Base-by-base conservation (phyloP, 2,113 vertebrate genomes). In the Neodontobutis hainanensis region DNA sequence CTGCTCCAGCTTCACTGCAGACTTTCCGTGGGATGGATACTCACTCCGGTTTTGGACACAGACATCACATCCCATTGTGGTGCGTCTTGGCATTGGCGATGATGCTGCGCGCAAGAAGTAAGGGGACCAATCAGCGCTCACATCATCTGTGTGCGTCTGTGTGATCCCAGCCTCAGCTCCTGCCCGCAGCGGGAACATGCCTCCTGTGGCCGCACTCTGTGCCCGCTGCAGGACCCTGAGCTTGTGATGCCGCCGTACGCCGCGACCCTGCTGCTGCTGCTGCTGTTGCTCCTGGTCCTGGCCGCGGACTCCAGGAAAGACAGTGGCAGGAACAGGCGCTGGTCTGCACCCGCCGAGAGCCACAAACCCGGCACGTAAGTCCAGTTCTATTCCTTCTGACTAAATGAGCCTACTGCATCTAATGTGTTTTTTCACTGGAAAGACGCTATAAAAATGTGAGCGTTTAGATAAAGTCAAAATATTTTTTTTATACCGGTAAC, bases 331-430 rank as follows among this genome's bases (percentile, higher is more conserved):
- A 94, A 85, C 67, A 95, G 87, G 87, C 92, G 94, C 45, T 94
- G 94, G 93, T 90, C 93, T 0, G 88, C 84, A 36, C 92, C 93
- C 51, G 60, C 88, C 76, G 94, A 94, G 69, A 63, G 75, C 11
- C 88, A 89, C 65, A 95, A 91, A 65, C 82, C 87, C n/a, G 88
- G 91, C 52, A 93, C 89, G 96, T 97, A 92, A 91, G 90, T 90
- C 19, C 19, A 27, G 19, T 52, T 6, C 49, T 5, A 1, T 1
- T 1, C 2, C 19, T 40, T 42, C 45, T 40, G 8, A 40, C 38
- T 40, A 6, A 40, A 1, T 40, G 5, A 8, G 38, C 38, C 38
- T 40, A 27, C 19, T 40, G 38, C 8, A 8, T 40, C 38, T 5
- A 6, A 8, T 8, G 38, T 40, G 5, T 4, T 40, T 40, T 40